Base-by-base conservation (phyloP, 2,797 vertebrate genomes). In the Pseudocheirus occidentalis region DNA sequence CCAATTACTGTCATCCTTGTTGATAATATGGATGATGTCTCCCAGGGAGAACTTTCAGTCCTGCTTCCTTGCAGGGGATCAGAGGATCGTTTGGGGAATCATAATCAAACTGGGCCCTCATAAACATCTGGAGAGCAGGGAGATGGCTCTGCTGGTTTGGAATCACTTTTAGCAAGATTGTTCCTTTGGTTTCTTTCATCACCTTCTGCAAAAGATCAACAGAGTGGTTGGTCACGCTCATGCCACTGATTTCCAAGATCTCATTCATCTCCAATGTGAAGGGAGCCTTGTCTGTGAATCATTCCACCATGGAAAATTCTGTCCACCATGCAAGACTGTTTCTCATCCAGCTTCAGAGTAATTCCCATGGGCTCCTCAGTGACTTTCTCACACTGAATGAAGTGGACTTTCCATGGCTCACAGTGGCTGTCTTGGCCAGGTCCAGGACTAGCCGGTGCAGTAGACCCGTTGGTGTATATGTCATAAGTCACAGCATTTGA, bases 121-220 rank as follows among this genome's bases (percentile, higher is more conserved):
- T n/a, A n/a, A n/a, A n/a, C n/a, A n/a, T n/a, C n/a, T n/a, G n/a
- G n/a, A n/a, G n/a, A n/a, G n/a, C n/a, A n/a, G n/a, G n/a, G n/a
- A n/a, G n/a, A n/a, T n/a, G n/a, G n/a, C n/a, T n/a, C n/a, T n/a
- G n/a, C n/a, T n/a, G n/a, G n/a, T n/a, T n/a, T n/a, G n/a, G n/a
- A n/a, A n/a, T n/a, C n/a, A n/a, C n/a, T n/a, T n/a, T n/a, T n/a
- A n/a, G n/a, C n/a, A n/a, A 66, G 54, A 54, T 54, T 10, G 54
- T 54, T 54, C 54, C 54, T 54, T 54, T 54, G 54, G 54, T 54
- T 54, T 54, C 54, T 54, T 54, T 54, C 99, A 99, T 98, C 29
- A 99, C 99, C 98, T 99, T 99, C 97, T 99, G 99, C n/a, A 99
- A 99, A 98, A 99, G 99, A 97, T 99, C 99, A 92, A 99, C 99